Conservation (phyloP, 2,797 vertebrate species). For the Spatula versicolor region DNA sequence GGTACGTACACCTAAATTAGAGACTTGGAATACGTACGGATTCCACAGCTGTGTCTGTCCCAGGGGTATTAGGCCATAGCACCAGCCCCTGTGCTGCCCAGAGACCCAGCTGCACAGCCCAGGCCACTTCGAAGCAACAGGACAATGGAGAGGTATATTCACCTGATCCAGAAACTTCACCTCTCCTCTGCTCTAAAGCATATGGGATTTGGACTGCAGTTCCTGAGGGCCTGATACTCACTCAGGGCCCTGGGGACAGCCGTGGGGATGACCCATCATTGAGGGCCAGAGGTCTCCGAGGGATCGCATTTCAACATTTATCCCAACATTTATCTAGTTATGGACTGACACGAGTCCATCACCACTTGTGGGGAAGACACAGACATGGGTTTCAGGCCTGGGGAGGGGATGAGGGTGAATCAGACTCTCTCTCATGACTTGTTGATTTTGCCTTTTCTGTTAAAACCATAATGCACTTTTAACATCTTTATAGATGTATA, state of each 20-base stretch:
- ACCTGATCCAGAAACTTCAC: not conserved
- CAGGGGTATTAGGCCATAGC: too few species aligned
- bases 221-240: accelerated
- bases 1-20: not conserved
- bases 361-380: accelerated
- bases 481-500: not conserved
- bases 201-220: not conserved
- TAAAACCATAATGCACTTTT: not conserved
- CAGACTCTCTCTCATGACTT: not conserved
- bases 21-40: not conserved
- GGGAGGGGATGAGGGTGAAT: not conserved
- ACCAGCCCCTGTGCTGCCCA: not conserved
- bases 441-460: not conserved
- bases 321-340: not conserved
- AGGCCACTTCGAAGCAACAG: not conserved
- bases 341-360: not conserved
- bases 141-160: not conserved
- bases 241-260: not conserved
- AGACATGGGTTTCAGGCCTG: accelerated
- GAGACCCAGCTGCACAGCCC: not conserved
- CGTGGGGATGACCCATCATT: not conserved
- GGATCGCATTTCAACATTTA: not conserved
- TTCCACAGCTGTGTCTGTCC: not conserved
- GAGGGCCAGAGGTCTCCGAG: not conserved
- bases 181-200: not conserved